Evolutionary conservation across 2,888 invertebrate genomes (phyloP).

Genomic region (Euproctis similis): DNA sequence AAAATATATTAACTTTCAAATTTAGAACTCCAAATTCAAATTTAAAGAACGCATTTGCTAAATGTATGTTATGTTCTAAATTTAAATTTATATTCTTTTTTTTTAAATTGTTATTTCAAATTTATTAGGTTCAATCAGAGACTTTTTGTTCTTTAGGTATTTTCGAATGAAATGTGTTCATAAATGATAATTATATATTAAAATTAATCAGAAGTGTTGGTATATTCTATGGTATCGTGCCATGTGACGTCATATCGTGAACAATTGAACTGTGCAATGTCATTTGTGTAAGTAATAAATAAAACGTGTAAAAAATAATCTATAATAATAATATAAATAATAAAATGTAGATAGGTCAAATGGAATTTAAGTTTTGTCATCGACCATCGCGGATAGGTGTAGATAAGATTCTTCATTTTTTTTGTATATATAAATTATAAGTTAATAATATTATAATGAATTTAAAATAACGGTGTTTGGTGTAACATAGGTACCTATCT

Average conservation of each 20-base stretch:
- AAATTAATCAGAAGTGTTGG: constrained; percentile 28
- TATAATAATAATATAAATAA: constrained; percentile 41
- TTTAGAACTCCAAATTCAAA: no score
- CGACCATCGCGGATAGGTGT: constrained; percentile 62
- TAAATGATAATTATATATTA: background rate
- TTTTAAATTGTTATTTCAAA: no score
- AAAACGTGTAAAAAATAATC: constrained; percentile 64
- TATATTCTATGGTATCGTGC: constrained; percentile 31
- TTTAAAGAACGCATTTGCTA: no score
- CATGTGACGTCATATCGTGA: constrained; percentile 57
- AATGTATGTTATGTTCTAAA: no score
- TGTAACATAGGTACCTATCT: constrained; percentile 72
- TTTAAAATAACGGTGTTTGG: constrained; percentile 68
- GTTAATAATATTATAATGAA: constrained; percentile 40
- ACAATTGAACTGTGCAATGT: constrained; percentile 67
- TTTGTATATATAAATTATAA: constrained; percentile 65
- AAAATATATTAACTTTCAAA: no score
- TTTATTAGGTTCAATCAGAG: no score
- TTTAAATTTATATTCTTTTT: no score
- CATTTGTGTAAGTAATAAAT: constrained; percentile 55
- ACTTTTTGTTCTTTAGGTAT: no score
- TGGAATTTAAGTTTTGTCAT: constrained; percentile 64
- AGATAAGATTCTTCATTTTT: no score
- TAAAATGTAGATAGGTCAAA: constrained; percentile 63
- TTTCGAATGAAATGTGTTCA: no score